Evolutionary conservation across 2,113 vertebrate species (phyloP), one percentile per base, ranked within the genome.

Genomic region (Paracanthobrama guichenoti): DNA sequence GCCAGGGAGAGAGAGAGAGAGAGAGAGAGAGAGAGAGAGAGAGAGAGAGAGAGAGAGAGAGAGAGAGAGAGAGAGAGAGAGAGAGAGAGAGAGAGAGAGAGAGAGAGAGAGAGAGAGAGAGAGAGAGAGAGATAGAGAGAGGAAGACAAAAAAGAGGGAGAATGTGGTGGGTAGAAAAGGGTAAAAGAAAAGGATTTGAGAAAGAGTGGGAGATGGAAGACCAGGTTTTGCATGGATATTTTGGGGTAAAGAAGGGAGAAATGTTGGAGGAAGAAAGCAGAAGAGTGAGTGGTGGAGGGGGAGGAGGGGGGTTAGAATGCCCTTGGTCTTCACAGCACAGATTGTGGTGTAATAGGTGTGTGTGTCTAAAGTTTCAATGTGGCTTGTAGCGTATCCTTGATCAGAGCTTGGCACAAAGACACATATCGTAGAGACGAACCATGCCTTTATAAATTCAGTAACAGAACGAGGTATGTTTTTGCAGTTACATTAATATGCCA

Each of bases 301-400:
- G 55, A 82, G 82, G 60, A 83, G n/a, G 53, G 48, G 80, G 92
- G 92, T 94, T 94, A 76, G 81, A 86, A 87, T 84, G 90, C 90
- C 89, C 90, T 90, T 91, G 86, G 28, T 81, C 88, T 50, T 88
- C 84, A 89, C 86, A 80, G 46, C 24, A 62, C 87, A 84, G 86
- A 81, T 81, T 79, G 67, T 78, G 62, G 84, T 87, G 57, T 62
- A 66, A 39, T 24, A 46, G 22, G 4, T 85, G 64, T 69, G 44
- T 46, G 35, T 3, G 44, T 60, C 35, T 50, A 67, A 12, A 48
- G 24, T 72, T 28, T 60, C n/a, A 62, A 69, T 72, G 53, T 79
- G 55, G 53, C 31, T 73, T 48, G 60, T n/a, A 50, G 0, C 2
- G 1, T 80, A 82, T 71, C 48, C 1, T 48, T 80, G 5, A 57